These are phyloP conservation scores for Heliconius melpomene DNA, from an alignment of 1,140 invertebrate genomes.

Conservation along the genomic window DNA sequence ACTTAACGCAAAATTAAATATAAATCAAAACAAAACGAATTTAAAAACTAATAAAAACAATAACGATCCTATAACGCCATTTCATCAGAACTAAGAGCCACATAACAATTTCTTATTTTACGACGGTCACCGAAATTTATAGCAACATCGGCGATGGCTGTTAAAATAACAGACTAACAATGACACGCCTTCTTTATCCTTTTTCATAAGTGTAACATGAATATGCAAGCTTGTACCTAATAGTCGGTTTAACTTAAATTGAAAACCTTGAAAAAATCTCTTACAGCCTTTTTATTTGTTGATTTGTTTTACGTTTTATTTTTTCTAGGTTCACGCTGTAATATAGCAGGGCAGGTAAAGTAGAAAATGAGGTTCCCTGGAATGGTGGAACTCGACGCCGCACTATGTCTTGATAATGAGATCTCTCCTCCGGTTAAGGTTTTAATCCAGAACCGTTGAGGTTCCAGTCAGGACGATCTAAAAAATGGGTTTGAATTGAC, in stretches of 20 bases:
- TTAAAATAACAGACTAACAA: conserved; percentile 6
- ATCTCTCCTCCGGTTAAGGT: too few species aligned
- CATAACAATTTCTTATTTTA: conserved; percentile 3
- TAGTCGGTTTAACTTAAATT: neutral
- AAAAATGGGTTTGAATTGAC: too few species aligned
- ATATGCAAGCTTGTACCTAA: neutral
- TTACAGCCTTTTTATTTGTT: neutral
- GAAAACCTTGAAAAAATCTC: neutral
- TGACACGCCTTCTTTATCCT: neutral
- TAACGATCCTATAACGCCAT: conserved; percentile 1
- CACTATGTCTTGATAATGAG: too few species aligned
- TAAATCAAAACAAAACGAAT: conserved; percentile 1
- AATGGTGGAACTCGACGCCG: too few species aligned
- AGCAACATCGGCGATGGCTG: neutral
- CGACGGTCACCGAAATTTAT: conserved; percentile 10
- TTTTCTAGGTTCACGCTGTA: too few species aligned
- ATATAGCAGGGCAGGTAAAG: too few species aligned
- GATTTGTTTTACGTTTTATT: too few species aligned
- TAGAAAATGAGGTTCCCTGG: too few species aligned
- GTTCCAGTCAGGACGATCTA: too few species aligned
- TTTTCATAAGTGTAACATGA: neutral
- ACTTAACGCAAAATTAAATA: too few species aligned
- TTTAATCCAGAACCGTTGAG: too few species aligned
- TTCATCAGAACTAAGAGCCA: conserved; percentile 2
- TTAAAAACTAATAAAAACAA: neutral